phyloP scores from a whole-genome alignment of 2,113 vertebrate species.

The Cavia porcellus region DNA sequence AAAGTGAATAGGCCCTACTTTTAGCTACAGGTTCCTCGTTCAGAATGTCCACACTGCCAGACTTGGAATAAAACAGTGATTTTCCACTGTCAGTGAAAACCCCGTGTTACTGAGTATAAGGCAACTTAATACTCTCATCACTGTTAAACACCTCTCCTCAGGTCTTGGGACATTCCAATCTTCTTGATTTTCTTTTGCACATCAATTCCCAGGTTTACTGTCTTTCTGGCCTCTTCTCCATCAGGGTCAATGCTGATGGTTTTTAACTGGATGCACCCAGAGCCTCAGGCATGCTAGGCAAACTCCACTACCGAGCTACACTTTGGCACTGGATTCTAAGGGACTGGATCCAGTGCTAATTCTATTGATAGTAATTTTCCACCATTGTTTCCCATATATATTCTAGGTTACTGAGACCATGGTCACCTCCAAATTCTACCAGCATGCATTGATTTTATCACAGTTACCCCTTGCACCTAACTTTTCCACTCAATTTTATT shows the following conservation, averaged over 20 bases:
- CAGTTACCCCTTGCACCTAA: neutral
- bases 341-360: accelerated
- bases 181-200: neutral
- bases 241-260: neutral
- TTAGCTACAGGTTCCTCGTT: neutral
- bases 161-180: neutral
- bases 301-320: neutral
- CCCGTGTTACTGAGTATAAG: accelerated
- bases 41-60: neutral
- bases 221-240: neutral
- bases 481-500: neutral
- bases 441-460: neutral
- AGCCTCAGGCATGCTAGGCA: neutral
- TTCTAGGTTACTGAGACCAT: neutral
- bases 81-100: neutral
- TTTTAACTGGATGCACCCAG: neutral
- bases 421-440: neutral
- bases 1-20: neutral
- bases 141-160: too few relatives aligned
- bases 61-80: neutral
- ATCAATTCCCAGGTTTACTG: accelerated
- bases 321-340: neutral
- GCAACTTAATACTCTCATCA: too few relatives aligned
- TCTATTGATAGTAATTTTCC: neutral
- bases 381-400: neutral